phyloP scores from a whole-genome alignment of 2,113 vertebrate species.

The Siniperca knerii region DNA sequence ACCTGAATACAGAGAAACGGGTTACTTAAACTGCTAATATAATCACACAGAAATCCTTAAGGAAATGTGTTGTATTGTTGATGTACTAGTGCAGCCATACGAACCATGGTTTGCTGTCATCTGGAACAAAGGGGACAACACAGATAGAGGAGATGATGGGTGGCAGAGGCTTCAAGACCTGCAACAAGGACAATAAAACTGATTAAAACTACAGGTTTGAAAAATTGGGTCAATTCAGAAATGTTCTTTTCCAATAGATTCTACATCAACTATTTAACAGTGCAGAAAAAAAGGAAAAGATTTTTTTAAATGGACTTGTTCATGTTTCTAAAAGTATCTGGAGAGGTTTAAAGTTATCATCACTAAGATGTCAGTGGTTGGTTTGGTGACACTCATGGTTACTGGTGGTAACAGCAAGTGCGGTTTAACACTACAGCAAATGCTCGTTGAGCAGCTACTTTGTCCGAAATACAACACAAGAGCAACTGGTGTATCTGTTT shows the following conservation, averaged over 20 bases:
- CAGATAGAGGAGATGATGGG: constrained; percentile 12
- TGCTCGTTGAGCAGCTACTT: not conserved
- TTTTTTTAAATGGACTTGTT: not conserved
- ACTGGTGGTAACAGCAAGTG: not conserved
- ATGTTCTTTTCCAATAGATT: not conserved
- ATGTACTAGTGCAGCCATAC: constrained; percentile 8
- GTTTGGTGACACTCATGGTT: not conserved
- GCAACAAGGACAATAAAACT: not conserved
- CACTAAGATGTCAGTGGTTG: not conserved
- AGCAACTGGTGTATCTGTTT: not conserved
- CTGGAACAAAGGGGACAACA: constrained; percentile 14
- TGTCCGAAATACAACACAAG: not conserved
- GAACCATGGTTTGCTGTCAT: constrained; percentile 62
- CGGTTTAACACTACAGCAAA: not conserved
- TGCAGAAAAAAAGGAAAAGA: not conserved
- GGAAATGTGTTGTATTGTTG: not conserved
- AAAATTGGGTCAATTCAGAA: not conserved
- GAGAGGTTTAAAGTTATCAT: not conserved
- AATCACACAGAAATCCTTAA: not conserved
- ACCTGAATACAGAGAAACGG: constrained; percentile 58
- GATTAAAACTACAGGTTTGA: not conserved
- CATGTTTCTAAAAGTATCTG: constrained; percentile 1
- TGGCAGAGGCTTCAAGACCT: constrained; percentile 49
- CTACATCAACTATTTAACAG: not conserved
- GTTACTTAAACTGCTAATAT: not conserved